Conservation (phyloP, 2,888 invertebrate species). For the Cephus pygmeus region DNA sequence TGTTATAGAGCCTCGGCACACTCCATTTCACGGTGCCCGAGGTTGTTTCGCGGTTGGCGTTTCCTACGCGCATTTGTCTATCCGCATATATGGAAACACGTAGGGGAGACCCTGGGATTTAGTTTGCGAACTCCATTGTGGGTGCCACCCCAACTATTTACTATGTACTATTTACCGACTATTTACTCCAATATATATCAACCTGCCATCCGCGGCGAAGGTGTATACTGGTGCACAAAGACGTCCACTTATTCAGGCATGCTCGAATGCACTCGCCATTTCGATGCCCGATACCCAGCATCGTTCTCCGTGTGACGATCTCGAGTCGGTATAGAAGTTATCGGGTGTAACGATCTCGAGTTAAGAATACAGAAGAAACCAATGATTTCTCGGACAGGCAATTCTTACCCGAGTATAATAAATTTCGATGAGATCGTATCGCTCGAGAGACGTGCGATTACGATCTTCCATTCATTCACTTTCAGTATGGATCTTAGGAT, state of each 20-base stretch:
- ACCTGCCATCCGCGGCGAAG: not conserved
- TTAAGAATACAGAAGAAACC: not conserved
- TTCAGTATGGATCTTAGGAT: too few species aligned
- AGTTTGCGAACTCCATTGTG: not conserved
- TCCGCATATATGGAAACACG: not conserved
- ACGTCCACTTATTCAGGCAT: constrained; percentile 13
- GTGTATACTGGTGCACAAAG: not conserved
- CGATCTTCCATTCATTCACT: too few species aligned
- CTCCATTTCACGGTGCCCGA: not conserved
- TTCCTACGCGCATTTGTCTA: not conserved
- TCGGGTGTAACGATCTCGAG: not conserved
- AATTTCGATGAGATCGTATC: not conserved
- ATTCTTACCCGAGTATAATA: not conserved
- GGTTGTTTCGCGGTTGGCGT: not conserved
- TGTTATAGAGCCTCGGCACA: not conserved
- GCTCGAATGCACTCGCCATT: constrained; percentile 18
- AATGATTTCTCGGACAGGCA: not conserved
- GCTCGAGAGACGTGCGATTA: not conserved
- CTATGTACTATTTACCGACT: not conserved
- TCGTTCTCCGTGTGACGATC: not conserved
- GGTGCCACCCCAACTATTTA: not conserved
- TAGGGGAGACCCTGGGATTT: not conserved
- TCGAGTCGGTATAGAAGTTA: not conserved
- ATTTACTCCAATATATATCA: not conserved
- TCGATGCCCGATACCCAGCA: constrained; percentile 1